Base-by-base conservation (phyloP, 2,888 invertebrate species). In the Stenodera caucasica region DNA sequence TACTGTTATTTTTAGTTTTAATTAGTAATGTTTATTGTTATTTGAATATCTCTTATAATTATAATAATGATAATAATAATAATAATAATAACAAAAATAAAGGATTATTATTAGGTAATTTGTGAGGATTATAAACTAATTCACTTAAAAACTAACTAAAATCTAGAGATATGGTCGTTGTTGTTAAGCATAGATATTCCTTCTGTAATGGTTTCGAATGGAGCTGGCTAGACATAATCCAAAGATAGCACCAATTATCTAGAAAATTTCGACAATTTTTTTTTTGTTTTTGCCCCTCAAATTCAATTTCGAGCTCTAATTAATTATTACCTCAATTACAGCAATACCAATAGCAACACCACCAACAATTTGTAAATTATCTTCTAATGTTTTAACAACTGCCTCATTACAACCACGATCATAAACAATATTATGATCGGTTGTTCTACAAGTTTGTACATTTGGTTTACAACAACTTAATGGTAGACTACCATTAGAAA, bases 151-250 rank as follows among this genome's bases (percentile, higher is more conserved):
- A 30, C 21, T 21, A 23, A 51, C 56, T 57, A 60, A 55, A 50
- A 53, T 53, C 49, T 49, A 60, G 7, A 32, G 14, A 60, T 53
- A 56, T 51, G 33, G 30, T 77, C 71, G 8, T 62, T 57, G 7
- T 65, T 60, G 30, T 77, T 73, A 74, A 32, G 75, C 73, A 60
- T 72, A 76, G 18, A 68, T 68, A 55, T 73, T 71, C 70, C 90
- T 86, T 82, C 90, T 87, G 77, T 89, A 87, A 77, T 90, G 89
- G 81, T 93, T 92, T 82, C 89, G 88, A 79, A 95, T 91, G 75
- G 92, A 90, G 78, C 91, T 90, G 69, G 91, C 92, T 80, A 95
- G 82, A 78, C 92, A 93, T 79, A 94, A 88, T 64, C 93, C 90
- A 80, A 94, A 92, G 72, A 93, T 84, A 65, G 93, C 90, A 57